Percentiles rank a stretch among this genome's conserved stretches.
phyloP scores from a whole-genome alignment of 2,797 vertebrate species.

The Galagoides demidoff region DNA sequence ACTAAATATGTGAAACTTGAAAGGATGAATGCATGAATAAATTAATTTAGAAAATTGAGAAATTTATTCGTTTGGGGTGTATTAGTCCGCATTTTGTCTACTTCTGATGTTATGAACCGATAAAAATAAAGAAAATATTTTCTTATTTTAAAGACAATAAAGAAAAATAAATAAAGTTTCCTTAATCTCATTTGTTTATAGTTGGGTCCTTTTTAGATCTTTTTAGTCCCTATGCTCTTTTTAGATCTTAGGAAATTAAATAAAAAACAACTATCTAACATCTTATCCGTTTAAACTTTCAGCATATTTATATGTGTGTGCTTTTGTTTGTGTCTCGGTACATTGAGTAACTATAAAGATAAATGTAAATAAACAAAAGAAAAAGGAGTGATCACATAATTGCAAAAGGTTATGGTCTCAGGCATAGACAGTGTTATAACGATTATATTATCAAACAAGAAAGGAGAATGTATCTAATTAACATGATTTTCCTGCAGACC shows the following conservation, averaged over 20 bases:
- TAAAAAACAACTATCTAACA: background rate
- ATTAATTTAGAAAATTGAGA: background rate
- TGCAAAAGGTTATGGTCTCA: background rate
- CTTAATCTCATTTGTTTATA: background rate
- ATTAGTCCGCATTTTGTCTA: background rate
- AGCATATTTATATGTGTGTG: background rate
- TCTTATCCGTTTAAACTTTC: background rate
- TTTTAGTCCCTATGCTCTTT: background rate
- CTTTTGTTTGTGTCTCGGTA: background rate
- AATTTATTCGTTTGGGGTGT: background rate
- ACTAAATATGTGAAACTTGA: background rate
- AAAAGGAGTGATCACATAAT: background rate
- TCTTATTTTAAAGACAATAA: too few relatives aligned
- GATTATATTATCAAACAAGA: background rate
- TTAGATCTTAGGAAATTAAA: background rate
- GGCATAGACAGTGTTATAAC: background rate
- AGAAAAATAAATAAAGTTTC: background rate
- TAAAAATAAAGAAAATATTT: background rate
- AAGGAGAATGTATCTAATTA: background rate
- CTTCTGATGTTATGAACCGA: background rate
- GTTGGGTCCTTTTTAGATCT: background rate
- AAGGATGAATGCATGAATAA: background rate
- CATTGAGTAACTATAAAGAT: background rate
- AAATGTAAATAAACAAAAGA: background rate
- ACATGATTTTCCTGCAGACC: background rate